Evolutionary conservation across 2,113 vertebrate species (phyloP).

Genomic region (Candoia aspera): DNA sequence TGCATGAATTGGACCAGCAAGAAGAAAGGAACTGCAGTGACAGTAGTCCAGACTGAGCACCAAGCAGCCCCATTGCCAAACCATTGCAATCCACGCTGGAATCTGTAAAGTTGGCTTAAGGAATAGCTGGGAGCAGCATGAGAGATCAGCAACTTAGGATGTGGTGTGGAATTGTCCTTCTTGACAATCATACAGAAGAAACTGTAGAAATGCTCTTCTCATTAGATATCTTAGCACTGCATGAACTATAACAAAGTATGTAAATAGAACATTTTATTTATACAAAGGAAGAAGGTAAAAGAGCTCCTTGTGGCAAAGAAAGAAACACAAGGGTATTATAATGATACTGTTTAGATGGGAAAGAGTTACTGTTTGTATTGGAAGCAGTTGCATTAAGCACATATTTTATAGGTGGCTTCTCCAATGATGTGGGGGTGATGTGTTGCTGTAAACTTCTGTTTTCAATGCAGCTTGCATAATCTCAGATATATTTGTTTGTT

Average conservation of each 20-base stretch:
- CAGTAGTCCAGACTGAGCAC: background rate
- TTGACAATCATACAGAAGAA: background rate
- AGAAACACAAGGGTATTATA: background rate
- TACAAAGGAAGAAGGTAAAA: background rate
- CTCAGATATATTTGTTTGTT: background rate
- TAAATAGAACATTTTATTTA: background rate
- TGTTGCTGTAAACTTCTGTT: background rate
- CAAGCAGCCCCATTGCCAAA: background rate
- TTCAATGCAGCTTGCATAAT: background rate
- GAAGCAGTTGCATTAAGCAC: background rate
- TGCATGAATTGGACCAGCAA: background rate
- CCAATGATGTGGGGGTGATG: background rate
- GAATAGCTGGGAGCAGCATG: background rate
- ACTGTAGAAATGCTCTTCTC: background rate
- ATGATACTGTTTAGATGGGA: background rate
- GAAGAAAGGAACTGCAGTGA: too few species aligned
- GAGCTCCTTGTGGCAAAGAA: background rate
- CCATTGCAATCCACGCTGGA: background rate
- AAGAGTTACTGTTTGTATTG: background rate
- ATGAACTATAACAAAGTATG: background rate
- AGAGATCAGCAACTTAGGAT: background rate
- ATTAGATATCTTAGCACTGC: background rate
- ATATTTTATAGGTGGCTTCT: background rate
- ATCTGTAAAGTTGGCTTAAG: background rate
- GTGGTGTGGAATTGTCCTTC: background rate